phyloP scores from a whole-genome alignment of 2,113 vertebrate species.

The Promerops cafer region DNA sequence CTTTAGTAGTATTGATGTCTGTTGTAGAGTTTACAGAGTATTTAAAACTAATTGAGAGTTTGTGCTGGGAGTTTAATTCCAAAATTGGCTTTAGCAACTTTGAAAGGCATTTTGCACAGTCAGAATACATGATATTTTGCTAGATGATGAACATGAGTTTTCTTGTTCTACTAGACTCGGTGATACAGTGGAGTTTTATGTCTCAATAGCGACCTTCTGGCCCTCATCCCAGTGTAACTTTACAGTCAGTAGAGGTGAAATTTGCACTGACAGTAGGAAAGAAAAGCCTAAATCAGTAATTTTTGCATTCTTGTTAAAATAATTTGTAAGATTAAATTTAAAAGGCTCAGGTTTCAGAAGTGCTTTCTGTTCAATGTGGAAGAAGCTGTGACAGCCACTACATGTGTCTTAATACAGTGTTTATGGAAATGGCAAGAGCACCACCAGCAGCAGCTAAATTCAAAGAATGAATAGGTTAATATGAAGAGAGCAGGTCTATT shows the following conservation, averaged over 20 bases:
- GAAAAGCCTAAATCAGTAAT: not conserved
- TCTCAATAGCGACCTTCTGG: not conserved
- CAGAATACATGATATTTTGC: not conserved
- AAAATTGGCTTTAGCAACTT: not conserved
- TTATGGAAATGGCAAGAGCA: not conserved
- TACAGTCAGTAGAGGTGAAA: constrained; percentile 5
- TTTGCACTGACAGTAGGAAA: not conserved
- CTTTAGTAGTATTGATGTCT: not conserved
- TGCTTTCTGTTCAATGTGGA: not conserved
- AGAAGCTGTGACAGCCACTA: not conserved
- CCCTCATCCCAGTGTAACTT: not conserved
- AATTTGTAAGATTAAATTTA: not conserved
- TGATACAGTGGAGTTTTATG: not conserved
- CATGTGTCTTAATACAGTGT: not conserved
- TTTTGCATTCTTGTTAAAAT: constrained; percentile 10
- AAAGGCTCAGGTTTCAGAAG: not conserved
- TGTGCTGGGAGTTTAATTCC: not conserved
- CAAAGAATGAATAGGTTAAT: not conserved
- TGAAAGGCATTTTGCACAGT: not conserved
- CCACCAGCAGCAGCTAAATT: not conserved
- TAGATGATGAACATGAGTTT: not conserved
- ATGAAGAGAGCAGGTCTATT: not conserved
- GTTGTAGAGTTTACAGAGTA: not conserved
- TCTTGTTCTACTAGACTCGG: not conserved
- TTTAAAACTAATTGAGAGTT: not conserved